Evolutionary conservation across 2,113 vertebrate species (phyloP).

Genomic region (Cebus imitator): DNA sequence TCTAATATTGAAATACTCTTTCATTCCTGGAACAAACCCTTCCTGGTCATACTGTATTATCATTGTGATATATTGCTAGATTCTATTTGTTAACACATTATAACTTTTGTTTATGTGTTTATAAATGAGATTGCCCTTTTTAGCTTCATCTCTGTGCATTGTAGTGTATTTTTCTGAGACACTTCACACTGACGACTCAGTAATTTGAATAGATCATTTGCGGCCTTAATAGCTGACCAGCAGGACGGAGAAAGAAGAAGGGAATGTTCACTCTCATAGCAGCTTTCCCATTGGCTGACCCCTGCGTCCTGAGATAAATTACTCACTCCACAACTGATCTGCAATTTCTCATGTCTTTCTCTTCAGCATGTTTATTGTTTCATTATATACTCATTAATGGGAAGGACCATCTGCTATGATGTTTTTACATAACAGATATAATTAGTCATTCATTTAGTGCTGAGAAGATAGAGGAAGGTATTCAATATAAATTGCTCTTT

Average conservation of each 20-base stretch:
- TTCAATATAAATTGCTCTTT: conserved; percentile 44
- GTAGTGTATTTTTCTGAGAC: conserved; percentile 18
- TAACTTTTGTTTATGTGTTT: conserved; percentile 9
- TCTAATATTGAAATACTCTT: neutral
- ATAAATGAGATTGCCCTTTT: conserved; percentile 6
- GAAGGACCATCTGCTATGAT: conserved; percentile 62
- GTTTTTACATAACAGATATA: conserved; percentile 67
- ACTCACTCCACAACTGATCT: conserved; percentile 36
- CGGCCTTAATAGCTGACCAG: conserved; percentile 31
- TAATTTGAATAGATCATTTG: conserved; percentile 25
- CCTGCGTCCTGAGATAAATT: conserved; percentile 61
- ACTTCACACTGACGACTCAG: neutral
- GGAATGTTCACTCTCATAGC: neutral
- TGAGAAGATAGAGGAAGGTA: conserved; percentile 40
- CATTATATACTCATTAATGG: conserved; percentile 62
- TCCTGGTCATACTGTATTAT: neutral
- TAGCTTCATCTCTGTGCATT: neutral
- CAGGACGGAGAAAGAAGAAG: neutral
- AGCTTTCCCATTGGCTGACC: conserved; percentile 50
- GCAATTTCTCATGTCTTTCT: conserved; percentile 53
- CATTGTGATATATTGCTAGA: neutral
- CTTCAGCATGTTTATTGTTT: conserved; percentile 69
- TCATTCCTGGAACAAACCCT: neutral
- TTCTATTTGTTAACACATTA: neutral
- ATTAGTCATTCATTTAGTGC: conserved; percentile 62